Base-by-base conservation (phyloP, 2,797 vertebrate species). In the Masticophis lateralis region DNA sequence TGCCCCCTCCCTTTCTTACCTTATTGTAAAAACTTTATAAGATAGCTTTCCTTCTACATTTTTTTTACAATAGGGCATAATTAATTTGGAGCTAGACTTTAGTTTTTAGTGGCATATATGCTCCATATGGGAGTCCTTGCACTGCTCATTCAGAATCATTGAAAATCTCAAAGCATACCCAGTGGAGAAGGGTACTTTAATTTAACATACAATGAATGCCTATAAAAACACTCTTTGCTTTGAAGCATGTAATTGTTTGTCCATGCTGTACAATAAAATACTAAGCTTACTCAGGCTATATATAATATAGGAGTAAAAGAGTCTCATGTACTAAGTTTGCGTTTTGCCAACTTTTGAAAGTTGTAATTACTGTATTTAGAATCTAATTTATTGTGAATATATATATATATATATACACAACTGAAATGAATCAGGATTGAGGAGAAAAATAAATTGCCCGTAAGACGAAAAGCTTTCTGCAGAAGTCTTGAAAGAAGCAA, bases 11-110 rank as follows among this genome's bases (percentile, higher is more conserved):
- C 10, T 32, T 74, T 74, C n/a, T 37, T 74, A 74, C 69, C 14
- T 83, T 47, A 37, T 83, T 83, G 43, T 93, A 95, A 55, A 91
- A 88, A 53, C 86, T 57, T 89, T 93, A 55, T 51, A 91, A 57
- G 20, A 25, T 18, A 10, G 16, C 11, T 27, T 43, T 92, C 51
- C 94, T n/a, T 93, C n/a, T 92, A 61, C 37, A n/a, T n/a, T 93
- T 74, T 37, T 93, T 91, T 86, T 94, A n/a, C 94, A 79, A 55
- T 91, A 59, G 92, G 8, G 18, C 28, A 56, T 86, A 56, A 55
- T 87, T 37, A 56, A 20, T 59, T 37, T 22, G n/a, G 32, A 88
- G 20, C 22, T 66, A 88, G 51, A 90, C 8, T 69, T 90, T 69
- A 5, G 87, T 2, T 83, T 83, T 83, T 43, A 4, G 37, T 83